These are phyloP conservation scores for Columba guinea DNA, from an alignment of 2,797 vertebrate species.

Conservation along the genomic window DNA sequence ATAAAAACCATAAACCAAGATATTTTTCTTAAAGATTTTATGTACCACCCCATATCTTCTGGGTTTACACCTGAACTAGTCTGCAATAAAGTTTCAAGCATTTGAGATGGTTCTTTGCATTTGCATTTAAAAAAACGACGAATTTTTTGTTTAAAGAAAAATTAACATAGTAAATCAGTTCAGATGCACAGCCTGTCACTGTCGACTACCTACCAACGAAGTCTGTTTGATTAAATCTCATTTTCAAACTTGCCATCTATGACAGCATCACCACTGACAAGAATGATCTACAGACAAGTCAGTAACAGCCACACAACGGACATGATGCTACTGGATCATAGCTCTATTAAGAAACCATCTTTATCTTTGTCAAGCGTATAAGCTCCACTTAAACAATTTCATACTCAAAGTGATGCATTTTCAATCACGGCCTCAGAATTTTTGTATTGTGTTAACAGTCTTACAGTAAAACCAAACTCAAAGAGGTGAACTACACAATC, in stretches of 20 bases:
- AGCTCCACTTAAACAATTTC: not conserved
- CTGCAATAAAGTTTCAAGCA: constrained; percentile 38
- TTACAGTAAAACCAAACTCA: not conserved
- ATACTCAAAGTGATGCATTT: not conserved
- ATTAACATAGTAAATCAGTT: not conserved
- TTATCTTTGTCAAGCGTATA: not conserved
- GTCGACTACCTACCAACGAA: not conserved
- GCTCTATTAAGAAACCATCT: not conserved
- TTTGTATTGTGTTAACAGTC: not conserved
- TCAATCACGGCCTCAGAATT: not conserved
- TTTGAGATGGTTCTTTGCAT: constrained; percentile 39
- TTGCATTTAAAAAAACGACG: constrained; percentile 14
- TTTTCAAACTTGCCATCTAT: not conserved
- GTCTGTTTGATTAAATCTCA: not conserved
- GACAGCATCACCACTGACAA: not conserved
- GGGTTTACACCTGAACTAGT: constrained; percentile 39
- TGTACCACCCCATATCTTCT: not conserved
- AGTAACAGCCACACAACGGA: not conserved
- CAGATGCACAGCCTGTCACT: not conserved
- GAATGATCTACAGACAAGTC: not conserved
- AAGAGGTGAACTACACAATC: not conserved
- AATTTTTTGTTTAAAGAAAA: constrained; percentile 23
- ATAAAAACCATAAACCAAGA: constrained; percentile 20
- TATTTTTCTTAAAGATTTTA: constrained; percentile 48
- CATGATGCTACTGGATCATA: not conserved